Percentiles rank a stretch among this genome's conserved stretches.
phyloP scores from a whole-genome alignment of 2,113 vertebrate genomes.

The Phylloscopus whistleri region DNA sequence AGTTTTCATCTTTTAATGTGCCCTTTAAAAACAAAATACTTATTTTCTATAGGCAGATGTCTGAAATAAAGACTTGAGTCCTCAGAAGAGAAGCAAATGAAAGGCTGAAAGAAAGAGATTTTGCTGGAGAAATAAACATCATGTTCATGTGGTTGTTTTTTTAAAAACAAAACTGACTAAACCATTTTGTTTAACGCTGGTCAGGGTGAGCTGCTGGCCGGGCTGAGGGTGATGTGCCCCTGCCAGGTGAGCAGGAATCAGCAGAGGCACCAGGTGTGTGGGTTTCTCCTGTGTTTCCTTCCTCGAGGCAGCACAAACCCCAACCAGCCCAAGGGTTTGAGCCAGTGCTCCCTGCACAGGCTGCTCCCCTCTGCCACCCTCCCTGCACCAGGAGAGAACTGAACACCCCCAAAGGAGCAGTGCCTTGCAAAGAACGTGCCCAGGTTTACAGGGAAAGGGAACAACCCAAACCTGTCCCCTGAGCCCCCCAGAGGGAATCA shows the following conservation, averaged over 20 bases:
- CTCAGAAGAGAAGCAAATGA: conserved; percentile 58
- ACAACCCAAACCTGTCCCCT: neutral
- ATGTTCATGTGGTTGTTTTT: neutral
- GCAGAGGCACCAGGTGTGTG: neutral
- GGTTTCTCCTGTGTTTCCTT: accelerated
- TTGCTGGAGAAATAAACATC: conserved; percentile 70
- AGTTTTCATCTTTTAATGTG: conserved; percentile 45
- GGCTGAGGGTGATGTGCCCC: neutral
- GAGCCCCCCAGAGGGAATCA: neutral
- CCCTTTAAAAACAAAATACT: conserved; percentile 8
- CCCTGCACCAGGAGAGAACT: neutral
- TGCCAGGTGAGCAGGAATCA: neutral
- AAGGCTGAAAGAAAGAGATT: conserved; percentile 55
- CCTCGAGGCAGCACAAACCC: neutral
- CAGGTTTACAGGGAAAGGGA: neutral
- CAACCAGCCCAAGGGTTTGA: neutral
- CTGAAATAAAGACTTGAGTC: conserved; percentile 64
- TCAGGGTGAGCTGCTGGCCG: neutral
- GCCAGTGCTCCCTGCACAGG: neutral
- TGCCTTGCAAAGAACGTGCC: neutral
- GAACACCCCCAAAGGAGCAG: accelerated
- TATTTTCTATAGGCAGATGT: conserved; percentile 31
- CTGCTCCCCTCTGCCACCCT: neutral
- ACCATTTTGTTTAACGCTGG: neutral
- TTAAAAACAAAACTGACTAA: neutral